Base-by-base conservation (phyloP, 2,113 vertebrate genomes). In the Sisor rabdophorus region DNA sequence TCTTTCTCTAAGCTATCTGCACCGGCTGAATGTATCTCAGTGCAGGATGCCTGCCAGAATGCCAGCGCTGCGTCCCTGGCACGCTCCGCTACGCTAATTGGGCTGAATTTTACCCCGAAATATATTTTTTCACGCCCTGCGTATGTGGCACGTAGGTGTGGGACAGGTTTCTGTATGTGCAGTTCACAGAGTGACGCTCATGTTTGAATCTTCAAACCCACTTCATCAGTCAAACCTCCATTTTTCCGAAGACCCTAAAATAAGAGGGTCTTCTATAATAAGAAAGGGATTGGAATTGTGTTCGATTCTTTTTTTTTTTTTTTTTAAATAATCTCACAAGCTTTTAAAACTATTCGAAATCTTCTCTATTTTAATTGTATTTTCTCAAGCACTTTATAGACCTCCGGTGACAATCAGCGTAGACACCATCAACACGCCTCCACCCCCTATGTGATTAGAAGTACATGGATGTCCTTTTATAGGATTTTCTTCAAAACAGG, bases 1-100 rank as follows among this genome's bases (percentile, higher is more conserved):
- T 64, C 44, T 63, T 80, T 56, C 70, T 70, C 61, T 68, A 71
- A 78, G 52, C 63, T 77, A 77, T 71, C 75, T 75, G 79, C 54
- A 63, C 72, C 55, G 60, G 79, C 79, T 73, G 77, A 83, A 76
- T 75, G 79, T 80, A 77, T 76, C 75, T 22, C 83, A 77, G 79
- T 36, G 80, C 65, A 48, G 76, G 63, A 76, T 30, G 60, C 50
- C 58, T 50, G 40, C 73, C 73, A 76, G 69, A 83, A 28, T 73
- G 61, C 48, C 75, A 58, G 65, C 61, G 17, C 72, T 59, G 40
- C 17, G 36, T 76, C 53, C 24, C 74, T 76, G 74, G 74, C 74
- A 76, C 53, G 20, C n/a, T 50, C n/a, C 54, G 53, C 52, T 63
- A 44, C 5, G 36, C 61, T 76, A 76, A 76, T 76, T 26, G 52